Evolutionary conservation across 2,113 vertebrate genomes (phyloP).

Genomic region (Chionodraco myersi): DNA sequence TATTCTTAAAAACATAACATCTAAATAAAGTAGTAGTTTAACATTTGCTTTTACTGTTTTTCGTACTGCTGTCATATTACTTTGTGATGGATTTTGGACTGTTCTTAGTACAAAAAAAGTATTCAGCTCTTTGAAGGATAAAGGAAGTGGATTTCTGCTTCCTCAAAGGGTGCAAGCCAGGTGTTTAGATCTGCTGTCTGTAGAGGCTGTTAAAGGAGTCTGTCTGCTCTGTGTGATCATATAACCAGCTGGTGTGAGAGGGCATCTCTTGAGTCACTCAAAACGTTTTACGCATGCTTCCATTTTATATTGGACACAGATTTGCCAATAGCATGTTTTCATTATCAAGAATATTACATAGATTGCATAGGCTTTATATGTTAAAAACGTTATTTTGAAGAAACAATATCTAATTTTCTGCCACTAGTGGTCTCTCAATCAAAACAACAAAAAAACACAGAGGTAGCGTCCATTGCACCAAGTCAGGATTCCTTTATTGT

Average conservation of each 20-base stretch:
- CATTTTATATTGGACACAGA: not conserved
- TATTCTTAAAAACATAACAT: not conserved
- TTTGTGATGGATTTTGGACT: not conserved
- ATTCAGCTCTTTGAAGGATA: conserved; percentile 3
- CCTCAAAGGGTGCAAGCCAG: not conserved
- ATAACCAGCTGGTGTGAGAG: not conserved
- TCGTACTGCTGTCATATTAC: conserved; percentile 1
- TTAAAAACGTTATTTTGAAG: too few relatives aligned
- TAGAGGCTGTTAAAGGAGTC: not conserved
- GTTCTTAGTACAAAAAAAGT: not conserved
- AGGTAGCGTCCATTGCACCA: too few relatives aligned
- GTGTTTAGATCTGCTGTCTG: conserved; percentile 12
- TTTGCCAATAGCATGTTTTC: not conserved
- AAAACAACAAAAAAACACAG: too few relatives aligned
- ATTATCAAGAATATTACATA: not conserved
- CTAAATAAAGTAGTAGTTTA: not conserved
- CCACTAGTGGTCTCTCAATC: too few relatives aligned
- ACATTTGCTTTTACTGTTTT: not conserved
- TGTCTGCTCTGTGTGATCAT: not conserved
- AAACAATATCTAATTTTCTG: too few relatives aligned
- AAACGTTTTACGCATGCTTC: not conserved
- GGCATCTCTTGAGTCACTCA: conserved; percentile 1
- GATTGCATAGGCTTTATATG: not conserved
- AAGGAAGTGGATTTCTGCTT: not conserved
- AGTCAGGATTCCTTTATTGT: too few relatives aligned